Evolutionary conservation across 2,797 vertebrate genomes (phyloP), one percentile per base, ranked within the genome.

Genomic region (Microctenopoma stevenorrisi): DNA sequence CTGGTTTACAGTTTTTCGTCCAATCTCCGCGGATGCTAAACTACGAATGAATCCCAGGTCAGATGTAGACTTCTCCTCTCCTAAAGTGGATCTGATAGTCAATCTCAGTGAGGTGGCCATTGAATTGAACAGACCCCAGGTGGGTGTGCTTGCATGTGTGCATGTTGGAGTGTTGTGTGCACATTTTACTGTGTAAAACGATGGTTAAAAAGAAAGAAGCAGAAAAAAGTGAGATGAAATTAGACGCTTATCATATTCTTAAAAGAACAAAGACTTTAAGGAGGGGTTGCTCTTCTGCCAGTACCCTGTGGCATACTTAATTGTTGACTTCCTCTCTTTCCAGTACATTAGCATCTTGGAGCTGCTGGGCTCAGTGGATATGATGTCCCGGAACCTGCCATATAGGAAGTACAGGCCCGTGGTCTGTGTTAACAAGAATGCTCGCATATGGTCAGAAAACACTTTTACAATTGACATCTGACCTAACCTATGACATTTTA

Each of bases 261-360:
- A 2, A 37, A 56, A 25, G 5, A 16, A 4, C 4, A 4, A 38
- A 71, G 18, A 42, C 7, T 30, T 42, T 22, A 50, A 49, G 26
- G 15, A 60, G 8, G 33, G 4, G 51, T 50, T 56, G 9, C 18
- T 70, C 14, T 37, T 49, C 40, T 64, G 6, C 52, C 42, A 46
- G 13, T 64, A 4, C 48, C 62, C 61, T 61, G 15, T 66, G 18
- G 38, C 38, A 14, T 1, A 6, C 48, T n/a, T 85, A 69, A 83
- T 61, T 55, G 22, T 42, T 64, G 37, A 66, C 51, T 77, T 75
- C 70, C 71, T 75, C 64, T 73, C 65, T 52, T 76, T 89, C 14
- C 75, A 99, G 98, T 99, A 99, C 84, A 95, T 98, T 89, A 99
- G 98, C 89, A 94, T 98, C 76, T 94, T 99, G 95, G 97, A 99